Evolutionary conservation across 2,113 vertebrate genomes (phyloP), one percentile per base, ranked within the genome.

Genomic region (Nothocercus julius): DNA sequence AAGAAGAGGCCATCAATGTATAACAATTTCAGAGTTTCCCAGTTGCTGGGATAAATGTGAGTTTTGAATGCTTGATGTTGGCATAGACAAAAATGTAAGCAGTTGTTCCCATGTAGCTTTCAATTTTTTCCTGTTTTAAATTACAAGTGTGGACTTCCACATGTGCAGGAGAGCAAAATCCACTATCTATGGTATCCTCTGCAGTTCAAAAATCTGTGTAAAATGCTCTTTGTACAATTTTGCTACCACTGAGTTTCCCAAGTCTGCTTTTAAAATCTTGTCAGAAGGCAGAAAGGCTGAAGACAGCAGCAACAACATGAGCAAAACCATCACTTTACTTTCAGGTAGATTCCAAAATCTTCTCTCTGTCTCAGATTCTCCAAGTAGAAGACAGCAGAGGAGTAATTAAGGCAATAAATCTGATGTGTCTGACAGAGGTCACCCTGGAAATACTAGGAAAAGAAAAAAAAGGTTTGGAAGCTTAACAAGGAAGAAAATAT

Each of bases 321-420:
- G 53, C 34, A 84, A 77, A 72, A 34, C 56, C 34, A 76, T 76
- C 87, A 95, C 85, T 91, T 96, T 98, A 99, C 99, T 98, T 99
- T 99, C 82, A 98, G 91, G 34, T 99, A 99, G 73, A 97, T 98
- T 93, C 97, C 95, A 96, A 99, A 99, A 97, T 99, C 99, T 85
- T 99, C 98, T 85, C 98, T 98, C 89, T 97, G 96, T 94, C 98
- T 99, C 97, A 99, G 97, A 81, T 91, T 98, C 97, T 99, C 98
- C 95, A 99, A 97, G 97, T 99, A 99, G 96, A 99, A 97, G 85
- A 98, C 86, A 82, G 98, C 98, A 0, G 98, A 97, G 21, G 98
- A 98, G 94, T 99, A 99, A 95, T 99, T 99, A 87, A 99, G 98
- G 95, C 98, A 99, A 97, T 99, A 99, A 83, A 98, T 98, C 96